These are phyloP conservation scores for Eidolon dupreanum DNA, from an alignment of 2,797 vertebrate genomes.

Conservation along the genomic window DNA sequence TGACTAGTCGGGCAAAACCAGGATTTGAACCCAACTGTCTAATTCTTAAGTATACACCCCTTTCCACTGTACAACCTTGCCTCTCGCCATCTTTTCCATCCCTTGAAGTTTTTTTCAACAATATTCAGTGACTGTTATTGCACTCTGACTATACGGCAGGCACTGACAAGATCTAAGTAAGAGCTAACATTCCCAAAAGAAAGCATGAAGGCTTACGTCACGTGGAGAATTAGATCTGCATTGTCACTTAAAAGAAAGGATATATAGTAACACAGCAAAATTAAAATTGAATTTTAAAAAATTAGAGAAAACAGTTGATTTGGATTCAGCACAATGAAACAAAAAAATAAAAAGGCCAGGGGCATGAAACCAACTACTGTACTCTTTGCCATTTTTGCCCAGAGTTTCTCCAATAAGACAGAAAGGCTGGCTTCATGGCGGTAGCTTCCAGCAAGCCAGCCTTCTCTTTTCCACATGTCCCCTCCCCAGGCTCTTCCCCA, in stretches of 20 bases:
- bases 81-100: neutral
- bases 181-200: neutral
- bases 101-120: neutral
- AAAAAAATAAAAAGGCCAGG: neutral
- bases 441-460: neutral
- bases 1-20: neutral
- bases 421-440: neutral
- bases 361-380: neutral
- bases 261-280: neutral
- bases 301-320: neutral
- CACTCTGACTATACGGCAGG: neutral
- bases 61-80: accelerated
- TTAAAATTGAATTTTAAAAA: neutral
- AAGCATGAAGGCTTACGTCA: neutral
- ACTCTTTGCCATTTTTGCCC: neutral
- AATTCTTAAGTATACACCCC: neutral
- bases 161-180: neutral
- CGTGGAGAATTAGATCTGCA: neutral
- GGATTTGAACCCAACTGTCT: neutral
- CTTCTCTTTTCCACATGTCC: neutral
- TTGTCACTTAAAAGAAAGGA: neutral
- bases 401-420: neutral
- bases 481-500: neutral
- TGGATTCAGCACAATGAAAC: neutral
- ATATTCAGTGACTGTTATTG: neutral